Evolutionary conservation across 2,113 vertebrate species (phyloP).

Genomic region (Tachysurus fulvidraco): DNA sequence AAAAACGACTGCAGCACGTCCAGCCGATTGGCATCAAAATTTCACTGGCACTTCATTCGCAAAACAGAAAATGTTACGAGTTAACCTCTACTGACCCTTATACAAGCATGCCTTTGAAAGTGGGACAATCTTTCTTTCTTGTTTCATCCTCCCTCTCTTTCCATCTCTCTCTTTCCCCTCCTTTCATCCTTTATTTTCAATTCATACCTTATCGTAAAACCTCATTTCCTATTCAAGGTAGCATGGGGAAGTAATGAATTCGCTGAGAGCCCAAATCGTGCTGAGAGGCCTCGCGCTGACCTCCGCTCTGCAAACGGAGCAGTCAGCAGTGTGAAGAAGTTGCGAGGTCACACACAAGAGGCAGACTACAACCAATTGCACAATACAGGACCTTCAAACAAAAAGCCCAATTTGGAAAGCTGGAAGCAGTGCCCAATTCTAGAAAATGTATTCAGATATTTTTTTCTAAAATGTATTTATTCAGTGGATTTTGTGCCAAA

Average conservation of each 20-base stretch:
- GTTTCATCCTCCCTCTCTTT: conserved; percentile 9
- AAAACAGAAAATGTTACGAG: conserved; percentile 62
- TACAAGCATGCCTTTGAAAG: conserved; percentile 57
- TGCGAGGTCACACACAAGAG: conserved; percentile 50
- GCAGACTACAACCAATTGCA: conserved; percentile 38
- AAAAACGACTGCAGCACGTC: conserved; percentile 58
- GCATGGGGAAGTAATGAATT: conserved; percentile 67
- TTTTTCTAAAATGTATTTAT: not conserved
- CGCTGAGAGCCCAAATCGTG: conserved; percentile 60
- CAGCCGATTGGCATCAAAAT: conserved; percentile 63
- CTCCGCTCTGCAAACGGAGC: conserved; percentile 70
- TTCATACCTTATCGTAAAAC: conserved; percentile 59
- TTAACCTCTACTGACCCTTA: conserved; percentile 65
- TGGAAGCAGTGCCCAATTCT: not conserved
- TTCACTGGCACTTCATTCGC: conserved; percentile 46
- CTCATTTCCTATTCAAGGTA: conserved; percentile 69
- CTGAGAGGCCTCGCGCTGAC: conserved; percentile 59
- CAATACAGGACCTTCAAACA: conserved; percentile 54
- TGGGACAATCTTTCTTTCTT: conserved; percentile 36
- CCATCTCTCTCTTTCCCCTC: conserved; percentile 30
- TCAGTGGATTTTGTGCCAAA: not conserved
- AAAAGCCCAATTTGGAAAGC: not conserved
- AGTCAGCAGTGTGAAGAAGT: conserved; percentile 62
- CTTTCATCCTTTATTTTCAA: conserved; percentile 51
- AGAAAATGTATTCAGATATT: not conserved